phyloP scores from a whole-genome alignment of 2,113 vertebrate species.

The Atractosteus spatula region DNA sequence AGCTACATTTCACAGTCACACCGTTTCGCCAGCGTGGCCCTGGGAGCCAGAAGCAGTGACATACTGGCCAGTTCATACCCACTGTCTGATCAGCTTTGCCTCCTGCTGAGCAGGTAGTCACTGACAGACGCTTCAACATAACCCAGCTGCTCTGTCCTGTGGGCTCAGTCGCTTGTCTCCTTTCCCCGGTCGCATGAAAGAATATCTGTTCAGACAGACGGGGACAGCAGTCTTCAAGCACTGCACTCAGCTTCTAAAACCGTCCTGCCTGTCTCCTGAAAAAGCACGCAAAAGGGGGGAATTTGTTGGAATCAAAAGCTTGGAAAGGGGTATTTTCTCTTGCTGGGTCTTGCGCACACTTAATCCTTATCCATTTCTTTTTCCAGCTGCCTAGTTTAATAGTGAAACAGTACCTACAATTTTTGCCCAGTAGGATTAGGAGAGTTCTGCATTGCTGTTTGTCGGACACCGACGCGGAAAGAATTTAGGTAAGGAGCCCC shows the following conservation, averaged over 20 bases:
- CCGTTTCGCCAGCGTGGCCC: conserved; percentile 28
- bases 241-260: too few species aligned
- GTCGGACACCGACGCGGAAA: too few species aligned
- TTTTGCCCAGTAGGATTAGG: too few species aligned
- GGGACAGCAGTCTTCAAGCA: conserved; percentile 7
- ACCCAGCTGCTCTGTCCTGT: conserved; percentile 34
- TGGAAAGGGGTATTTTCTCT: too few species aligned
- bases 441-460: too few species aligned
- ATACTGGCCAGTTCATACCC: conserved; percentile 47
- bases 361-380: too few species aligned
- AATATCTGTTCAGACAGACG: not conserved
- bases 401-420: too few species aligned
- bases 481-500: too few species aligned
- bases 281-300: not conserved
- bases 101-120: conserved; percentile 22
- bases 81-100: conserved; percentile 43
- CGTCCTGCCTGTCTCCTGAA: not conserved
- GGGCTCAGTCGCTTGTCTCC: conserved; percentile 5
- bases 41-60: conserved; percentile 48
- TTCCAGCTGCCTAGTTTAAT: too few species aligned
- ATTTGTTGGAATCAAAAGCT: too few species aligned
- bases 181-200: not conserved
- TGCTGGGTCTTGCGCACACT: too few species aligned
- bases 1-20: conserved; percentile 45
- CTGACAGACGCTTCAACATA: conserved; percentile 52